phyloP scores from a whole-genome alignment of 2,888 invertebrate species.

The Drosophila subsilvestris region DNA sequence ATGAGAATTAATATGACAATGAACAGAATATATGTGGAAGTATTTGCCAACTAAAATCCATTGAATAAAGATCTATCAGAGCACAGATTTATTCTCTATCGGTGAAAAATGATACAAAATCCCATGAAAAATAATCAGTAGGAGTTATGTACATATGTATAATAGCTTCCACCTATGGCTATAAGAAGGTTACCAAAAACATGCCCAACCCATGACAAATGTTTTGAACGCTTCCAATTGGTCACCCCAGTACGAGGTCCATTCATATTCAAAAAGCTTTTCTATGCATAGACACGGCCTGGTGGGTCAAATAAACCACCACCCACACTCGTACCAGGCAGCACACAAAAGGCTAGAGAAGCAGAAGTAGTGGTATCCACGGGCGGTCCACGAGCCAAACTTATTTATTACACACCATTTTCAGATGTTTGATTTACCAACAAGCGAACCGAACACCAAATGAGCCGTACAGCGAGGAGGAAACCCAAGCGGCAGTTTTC shows the following conservation, averaged over 20 bases:
- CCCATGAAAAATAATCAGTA: background rate
- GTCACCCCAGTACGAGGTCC: background rate
- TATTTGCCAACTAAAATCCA: background rate
- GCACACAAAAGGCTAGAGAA: constrained; percentile 32
- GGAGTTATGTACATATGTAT: too few relatives aligned
- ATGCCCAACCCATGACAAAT: background rate
- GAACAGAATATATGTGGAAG: too few relatives aligned
- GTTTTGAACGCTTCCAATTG: background rate
- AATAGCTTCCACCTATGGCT: background rate
- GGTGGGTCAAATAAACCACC: constrained; percentile 24
- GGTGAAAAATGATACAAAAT: background rate
- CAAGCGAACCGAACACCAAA: constrained; percentile 32
- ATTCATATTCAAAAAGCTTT: constrained; percentile 32
- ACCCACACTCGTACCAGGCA: constrained; percentile 23
- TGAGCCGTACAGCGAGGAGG: constrained; percentile 51
- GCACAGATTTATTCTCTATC: background rate
- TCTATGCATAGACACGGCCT: constrained; percentile 28
- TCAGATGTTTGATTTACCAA: constrained; percentile 23
- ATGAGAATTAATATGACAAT: background rate
- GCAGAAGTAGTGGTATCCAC: constrained; percentile 34
- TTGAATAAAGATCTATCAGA: background rate
- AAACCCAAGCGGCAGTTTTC: constrained; percentile 56
- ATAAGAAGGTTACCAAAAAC: background rate
- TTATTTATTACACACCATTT: constrained; percentile 61
- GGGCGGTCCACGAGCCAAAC: constrained; percentile 63